A percentile compares a stretch with the other conserved stretches of the same genome.
Conservation (phyloP, 2,797 vertebrate species). For the Gambelia wislizenii region DNA sequence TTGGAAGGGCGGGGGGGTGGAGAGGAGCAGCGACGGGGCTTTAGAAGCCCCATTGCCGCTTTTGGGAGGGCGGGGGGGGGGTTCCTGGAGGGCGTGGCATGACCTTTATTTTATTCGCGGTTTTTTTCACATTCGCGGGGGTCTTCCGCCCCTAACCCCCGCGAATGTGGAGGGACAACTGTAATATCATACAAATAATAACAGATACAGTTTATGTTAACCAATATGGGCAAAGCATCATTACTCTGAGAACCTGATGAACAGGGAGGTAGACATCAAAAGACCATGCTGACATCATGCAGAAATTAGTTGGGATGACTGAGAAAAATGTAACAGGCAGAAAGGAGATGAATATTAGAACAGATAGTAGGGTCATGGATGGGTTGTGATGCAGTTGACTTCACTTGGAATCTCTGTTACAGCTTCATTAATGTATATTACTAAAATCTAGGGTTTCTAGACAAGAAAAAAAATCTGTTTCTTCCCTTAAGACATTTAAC, state of each 20-base stretch:
- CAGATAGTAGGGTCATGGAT: neutral
- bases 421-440: neutral
- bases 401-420: neutral
- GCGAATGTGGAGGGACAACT: too few species aligned
- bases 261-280: neutral
- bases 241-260: neutral
- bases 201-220: neutral
- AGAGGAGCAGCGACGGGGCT: too few species aligned
- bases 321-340: neutral
- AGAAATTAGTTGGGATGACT: neutral
- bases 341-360: neutral
- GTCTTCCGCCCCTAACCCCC: too few species aligned
- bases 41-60: too few species aligned
- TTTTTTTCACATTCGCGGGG: too few species aligned
- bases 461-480: neutral
- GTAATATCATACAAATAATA: neutral
- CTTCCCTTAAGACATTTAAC: neutral
- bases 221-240: neutral
- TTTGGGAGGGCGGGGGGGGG: too few species aligned
- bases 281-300: too few species aligned
- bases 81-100: too few species aligned
- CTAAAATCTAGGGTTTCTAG: neutral
- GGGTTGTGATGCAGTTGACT: neutral
- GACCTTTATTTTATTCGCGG: too few species aligned
- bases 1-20: too few species aligned